Conservation (phyloP, 2,888 invertebrate species). For the Lottia gigantea region DNA sequence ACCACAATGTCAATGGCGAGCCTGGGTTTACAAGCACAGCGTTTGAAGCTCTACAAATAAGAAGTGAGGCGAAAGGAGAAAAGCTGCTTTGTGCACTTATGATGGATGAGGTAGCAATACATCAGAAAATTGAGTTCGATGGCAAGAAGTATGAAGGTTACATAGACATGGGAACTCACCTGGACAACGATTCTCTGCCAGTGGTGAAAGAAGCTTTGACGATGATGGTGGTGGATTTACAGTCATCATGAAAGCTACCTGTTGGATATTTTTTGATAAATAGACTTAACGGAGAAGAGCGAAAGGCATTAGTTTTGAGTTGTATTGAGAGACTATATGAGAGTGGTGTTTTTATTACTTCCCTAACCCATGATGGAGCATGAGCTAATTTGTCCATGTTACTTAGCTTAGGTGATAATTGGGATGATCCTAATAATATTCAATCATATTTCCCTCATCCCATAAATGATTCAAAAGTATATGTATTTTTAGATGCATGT, state of each 20-base stretch:
- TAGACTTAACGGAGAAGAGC: background rate
- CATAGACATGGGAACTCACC: conserved; percentile 7
- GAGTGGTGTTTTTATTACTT: background rate
- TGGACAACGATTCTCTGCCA: conserved; percentile 8
- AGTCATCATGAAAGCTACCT: conserved; percentile 1
- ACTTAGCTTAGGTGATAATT: background rate
- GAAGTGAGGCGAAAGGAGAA: background rate
- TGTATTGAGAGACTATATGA: conserved; percentile 6
- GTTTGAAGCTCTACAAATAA: background rate
- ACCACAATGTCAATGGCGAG: background rate
- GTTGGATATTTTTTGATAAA: conserved; percentile 12
- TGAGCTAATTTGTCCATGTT: conserved; percentile 4
- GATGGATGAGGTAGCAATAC: conserved; percentile 12
- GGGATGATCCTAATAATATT: background rate
- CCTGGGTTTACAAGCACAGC: background rate
- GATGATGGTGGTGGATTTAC: background rate
- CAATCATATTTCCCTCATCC: conserved; percentile 8
- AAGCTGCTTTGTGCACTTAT: background rate
- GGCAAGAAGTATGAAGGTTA: conserved; percentile 10
- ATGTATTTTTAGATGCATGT: background rate
- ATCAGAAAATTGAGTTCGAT: background rate
- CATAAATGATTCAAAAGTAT: background rate
- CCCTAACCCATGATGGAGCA: conserved; percentile 11
- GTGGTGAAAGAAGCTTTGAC: background rate
- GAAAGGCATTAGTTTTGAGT: background rate